phyloP scores from a whole-genome alignment of 2,888 invertebrate genomes.

The Eupelmus urozonus region DNA sequence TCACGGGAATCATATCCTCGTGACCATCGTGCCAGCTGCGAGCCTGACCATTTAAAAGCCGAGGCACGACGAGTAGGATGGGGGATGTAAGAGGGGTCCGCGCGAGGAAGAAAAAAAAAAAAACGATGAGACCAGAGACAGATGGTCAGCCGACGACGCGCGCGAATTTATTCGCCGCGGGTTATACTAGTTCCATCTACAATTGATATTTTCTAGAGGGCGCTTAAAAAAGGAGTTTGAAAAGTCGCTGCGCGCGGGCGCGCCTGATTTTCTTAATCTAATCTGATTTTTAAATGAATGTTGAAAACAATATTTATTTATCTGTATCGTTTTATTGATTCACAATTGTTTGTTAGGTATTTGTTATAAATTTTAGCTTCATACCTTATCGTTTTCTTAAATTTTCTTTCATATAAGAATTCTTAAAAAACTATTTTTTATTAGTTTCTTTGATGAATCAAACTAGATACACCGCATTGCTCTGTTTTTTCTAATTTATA shows the following conservation, averaged over 20 bases:
- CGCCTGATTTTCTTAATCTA: too few species aligned
- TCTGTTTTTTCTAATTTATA: conserved; percentile 37
- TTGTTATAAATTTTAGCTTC: too few species aligned
- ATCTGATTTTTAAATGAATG: too few species aligned
- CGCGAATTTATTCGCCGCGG: neutral
- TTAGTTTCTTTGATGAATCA: neutral
- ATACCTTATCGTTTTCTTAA: neutral
- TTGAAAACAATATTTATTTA: neutral
- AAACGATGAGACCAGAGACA: neutral
- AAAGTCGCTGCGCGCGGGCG: too few species aligned
- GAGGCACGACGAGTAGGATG: neutral
- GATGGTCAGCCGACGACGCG: neutral
- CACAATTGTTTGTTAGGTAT: too few species aligned
- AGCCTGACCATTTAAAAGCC: conserved; percentile 47
- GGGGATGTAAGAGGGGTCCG: neutral
- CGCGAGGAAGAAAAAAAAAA: neutral
- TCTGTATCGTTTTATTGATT: too few species aligned
- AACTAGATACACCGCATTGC: neutral
- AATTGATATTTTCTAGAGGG: conserved; percentile 45
- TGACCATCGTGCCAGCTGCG: conserved; percentile 48
- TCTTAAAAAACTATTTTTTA: neutral
- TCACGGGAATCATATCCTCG: conserved; percentile 53
- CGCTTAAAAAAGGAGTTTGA: conserved; percentile 13
- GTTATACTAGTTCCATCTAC: conserved; percentile 20
- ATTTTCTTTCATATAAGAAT: neutral